Percentiles rank a stretch among this genome's conserved stretches.
Evolutionary conservation across 2,113 vertebrate species (phyloP).

Genomic region (Pachycephala philippinensis): DNA sequence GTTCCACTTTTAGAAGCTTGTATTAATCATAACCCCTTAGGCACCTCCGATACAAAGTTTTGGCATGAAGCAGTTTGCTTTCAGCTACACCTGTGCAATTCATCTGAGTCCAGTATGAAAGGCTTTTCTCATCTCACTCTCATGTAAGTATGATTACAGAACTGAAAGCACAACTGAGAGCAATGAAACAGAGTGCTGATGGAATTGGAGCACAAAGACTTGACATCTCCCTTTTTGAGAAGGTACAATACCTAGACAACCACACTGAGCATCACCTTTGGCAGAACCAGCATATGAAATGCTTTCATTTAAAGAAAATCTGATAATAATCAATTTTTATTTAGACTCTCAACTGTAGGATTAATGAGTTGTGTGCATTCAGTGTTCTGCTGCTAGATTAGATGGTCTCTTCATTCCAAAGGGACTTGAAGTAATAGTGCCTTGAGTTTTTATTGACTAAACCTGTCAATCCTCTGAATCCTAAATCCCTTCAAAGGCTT

Average conservation of each 20-base stretch:
- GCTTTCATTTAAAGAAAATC: neutral
- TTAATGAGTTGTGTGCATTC: rapidly evolving
- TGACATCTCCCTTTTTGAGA: neutral
- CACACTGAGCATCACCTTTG: neutral
- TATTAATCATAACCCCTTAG: neutral
- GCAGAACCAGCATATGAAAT: neutral
- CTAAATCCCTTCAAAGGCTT: neutral
- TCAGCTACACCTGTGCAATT: neutral
- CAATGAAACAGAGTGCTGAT: neutral
- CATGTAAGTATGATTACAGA: neutral
- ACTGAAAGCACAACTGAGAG: neutral
- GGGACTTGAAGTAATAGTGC: neutral
- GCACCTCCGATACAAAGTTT: neutral
- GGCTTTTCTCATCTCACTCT: neutral
- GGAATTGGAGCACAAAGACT: neutral
- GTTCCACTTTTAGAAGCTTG: neutral
- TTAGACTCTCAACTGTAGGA: neutral
- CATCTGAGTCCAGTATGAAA: neutral
- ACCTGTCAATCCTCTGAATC: neutral
- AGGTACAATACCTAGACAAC: neutral
- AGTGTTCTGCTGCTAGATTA: neutral
- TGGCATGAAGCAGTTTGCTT: neutral
- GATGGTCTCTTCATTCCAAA: neutral
- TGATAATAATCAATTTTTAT: neutral
- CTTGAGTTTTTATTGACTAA: neutral